These are phyloP conservation scores for Gobio occitaniae DNA, from an alignment of 2,797 vertebrate genomes.

Conservation along the genomic window DNA sequence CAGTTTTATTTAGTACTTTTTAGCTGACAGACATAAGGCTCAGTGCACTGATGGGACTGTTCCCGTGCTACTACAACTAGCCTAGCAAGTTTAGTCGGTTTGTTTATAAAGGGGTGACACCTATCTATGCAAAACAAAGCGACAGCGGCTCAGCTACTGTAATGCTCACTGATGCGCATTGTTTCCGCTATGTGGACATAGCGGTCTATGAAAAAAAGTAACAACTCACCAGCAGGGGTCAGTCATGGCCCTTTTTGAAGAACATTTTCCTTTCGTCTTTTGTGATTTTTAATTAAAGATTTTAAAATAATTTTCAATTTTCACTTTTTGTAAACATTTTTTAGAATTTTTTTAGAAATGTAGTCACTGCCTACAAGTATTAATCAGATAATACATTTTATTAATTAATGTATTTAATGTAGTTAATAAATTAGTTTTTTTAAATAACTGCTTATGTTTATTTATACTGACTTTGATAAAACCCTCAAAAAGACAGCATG, in stretches of 20 bases:
- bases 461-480: not conserved
- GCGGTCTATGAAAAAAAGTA: not conserved
- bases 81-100: conserved; percentile 73
- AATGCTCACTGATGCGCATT: conserved; percentile 32
- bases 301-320: not conserved
- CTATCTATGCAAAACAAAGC: conserved; percentile 54
- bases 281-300: too few relatives aligned
- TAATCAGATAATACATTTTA: not conserved
- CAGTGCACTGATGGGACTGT: conserved; percentile 55
- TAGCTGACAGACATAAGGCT: conserved; percentile 17
- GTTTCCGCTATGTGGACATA: conserved; percentile 15
- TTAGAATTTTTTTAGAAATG: not conserved
- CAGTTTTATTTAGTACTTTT: not conserved
- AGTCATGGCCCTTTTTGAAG: not conserved
- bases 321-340: too few relatives aligned
- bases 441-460: not conserved
- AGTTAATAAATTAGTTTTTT: not conserved
- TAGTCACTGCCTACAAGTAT: not conserved
- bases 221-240: conserved; percentile 43
- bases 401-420: not conserved
- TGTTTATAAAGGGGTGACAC: conserved; percentile 68
- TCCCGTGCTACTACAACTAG: conserved; percentile 67
- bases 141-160: conserved; percentile 35
- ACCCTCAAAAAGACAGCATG: not conserved
- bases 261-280: conserved; percentile 1